Percentiles rank a stretch among this genome's conserved stretches.
These are phyloP conservation scores for Xiphophorus hellerii DNA, from an alignment of 2,113 vertebrate species.

Conservation along the genomic window DNA sequence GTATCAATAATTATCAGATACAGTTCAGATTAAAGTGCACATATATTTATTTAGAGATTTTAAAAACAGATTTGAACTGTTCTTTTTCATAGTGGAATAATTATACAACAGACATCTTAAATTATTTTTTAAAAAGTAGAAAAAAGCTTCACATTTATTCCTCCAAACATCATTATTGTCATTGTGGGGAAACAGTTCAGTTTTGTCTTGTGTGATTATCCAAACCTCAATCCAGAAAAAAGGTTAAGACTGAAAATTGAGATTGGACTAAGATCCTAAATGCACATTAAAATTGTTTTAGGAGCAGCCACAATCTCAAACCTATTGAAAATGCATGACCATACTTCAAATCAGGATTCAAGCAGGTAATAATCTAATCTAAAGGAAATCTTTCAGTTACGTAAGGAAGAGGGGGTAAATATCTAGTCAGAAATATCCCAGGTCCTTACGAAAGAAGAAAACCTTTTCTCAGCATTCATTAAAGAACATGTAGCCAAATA, in stretches of 20 bases:
- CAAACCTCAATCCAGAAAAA: too few species aligned
- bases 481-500: too few species aligned
- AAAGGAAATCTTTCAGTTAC: neutral
- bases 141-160: neutral
- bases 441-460: too few species aligned
- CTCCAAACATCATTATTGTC: neutral
- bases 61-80: too few species aligned
- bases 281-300: too few species aligned
- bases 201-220: neutral
- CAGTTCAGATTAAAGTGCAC: neutral
- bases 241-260: too few species aligned
- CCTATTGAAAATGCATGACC: neutral
- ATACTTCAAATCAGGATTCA: neutral
- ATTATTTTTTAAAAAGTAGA: neutral
- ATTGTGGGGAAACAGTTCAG: neutral
- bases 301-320: neutral
- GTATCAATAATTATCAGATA: neutral
- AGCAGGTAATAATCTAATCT: too few species aligned
- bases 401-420: neutral
- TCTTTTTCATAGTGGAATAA: too few species aligned
- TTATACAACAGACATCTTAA: too few species aligned
- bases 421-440: neutral
- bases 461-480: too few species aligned
- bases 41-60: too few species aligned
- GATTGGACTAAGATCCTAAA: too few species aligned